Conservation (phyloP, 64 coral and sea anemone species). For the Porites australiensis region DNA sequence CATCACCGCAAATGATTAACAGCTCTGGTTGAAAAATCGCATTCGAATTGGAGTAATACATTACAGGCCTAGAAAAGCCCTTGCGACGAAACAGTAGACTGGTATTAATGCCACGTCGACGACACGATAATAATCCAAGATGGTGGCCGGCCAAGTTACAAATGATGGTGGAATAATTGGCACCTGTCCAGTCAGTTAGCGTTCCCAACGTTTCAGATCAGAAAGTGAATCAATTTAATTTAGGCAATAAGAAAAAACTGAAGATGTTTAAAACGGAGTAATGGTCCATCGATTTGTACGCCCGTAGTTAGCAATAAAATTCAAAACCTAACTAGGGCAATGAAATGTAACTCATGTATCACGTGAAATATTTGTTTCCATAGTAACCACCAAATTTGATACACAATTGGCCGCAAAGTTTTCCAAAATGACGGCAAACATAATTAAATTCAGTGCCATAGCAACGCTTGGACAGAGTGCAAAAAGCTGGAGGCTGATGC, state of each 20-base stretch:
- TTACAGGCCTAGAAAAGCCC: not conserved
- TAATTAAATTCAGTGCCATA: not conserved
- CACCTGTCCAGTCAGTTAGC: not conserved
- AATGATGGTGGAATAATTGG: conserved; percentile 16
- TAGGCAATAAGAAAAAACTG: too few species aligned
- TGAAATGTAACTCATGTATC: too few species aligned
- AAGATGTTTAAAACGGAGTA: too few species aligned
- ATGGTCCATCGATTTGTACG: too few species aligned
- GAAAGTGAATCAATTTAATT: too few species aligned
- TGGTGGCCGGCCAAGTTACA: not conserved
- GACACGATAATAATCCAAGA: conserved; percentile 12
- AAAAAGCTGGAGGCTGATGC: conserved; percentile 40
- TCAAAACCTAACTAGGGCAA: too few species aligned
- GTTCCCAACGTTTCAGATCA: not conserved
- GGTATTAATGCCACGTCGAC: not conserved
- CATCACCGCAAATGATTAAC: too few species aligned
- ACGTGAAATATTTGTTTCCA: too few species aligned
- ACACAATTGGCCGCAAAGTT: too few species aligned
- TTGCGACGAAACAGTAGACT: conserved; percentile 6
- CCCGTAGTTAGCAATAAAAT: too few species aligned
- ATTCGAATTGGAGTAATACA: not conserved
- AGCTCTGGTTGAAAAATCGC: conserved; percentile 6
- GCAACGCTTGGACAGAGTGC: conserved; percentile 35
- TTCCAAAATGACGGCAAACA: too few species aligned
- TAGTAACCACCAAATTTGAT: too few species aligned